Conservation (phyloP, 2,797 vertebrate genomes). For the Sphaeramia orbicularis region DNA sequence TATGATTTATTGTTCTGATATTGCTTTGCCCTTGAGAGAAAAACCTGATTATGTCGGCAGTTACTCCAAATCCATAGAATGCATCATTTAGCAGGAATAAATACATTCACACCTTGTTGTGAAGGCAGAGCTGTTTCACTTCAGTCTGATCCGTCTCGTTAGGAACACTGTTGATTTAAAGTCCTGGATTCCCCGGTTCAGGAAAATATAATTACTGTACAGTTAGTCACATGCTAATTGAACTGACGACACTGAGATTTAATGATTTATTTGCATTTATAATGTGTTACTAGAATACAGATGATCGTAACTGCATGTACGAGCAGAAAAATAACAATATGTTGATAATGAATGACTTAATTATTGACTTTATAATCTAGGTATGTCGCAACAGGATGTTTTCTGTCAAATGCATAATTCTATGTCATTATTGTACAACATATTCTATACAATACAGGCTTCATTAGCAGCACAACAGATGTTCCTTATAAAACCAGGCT, state of each 20-base stretch:
- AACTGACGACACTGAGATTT: neutral
- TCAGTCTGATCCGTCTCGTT: conserved; percentile 1
- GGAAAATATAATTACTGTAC: conserved; percentile 30
- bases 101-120: conserved; percentile 34
- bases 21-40: conserved; percentile 54
- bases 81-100: conserved; percentile 47
- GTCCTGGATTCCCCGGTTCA: conserved; percentile 30
- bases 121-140: conserved; percentile 13
- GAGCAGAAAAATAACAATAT: neutral
- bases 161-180: conserved; percentile 13
- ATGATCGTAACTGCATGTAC: neutral
- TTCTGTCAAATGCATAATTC: no score
- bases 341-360: no score
- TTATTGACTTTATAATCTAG: no score
- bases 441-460: neutral
- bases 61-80: conserved; percentile 62
- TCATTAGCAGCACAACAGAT: conserved; percentile 27
- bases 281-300: neutral
- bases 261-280: neutral
- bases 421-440: neutral
- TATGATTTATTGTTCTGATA: conserved; percentile 68
- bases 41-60: conserved; percentile 55
- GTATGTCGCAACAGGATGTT: no score
- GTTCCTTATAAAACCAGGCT: conserved; percentile 48
- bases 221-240: neutral